Evolutionary conservation across 2,888 invertebrate genomes (phyloP).

Genomic region (Oxycera nigricornis): DNA sequence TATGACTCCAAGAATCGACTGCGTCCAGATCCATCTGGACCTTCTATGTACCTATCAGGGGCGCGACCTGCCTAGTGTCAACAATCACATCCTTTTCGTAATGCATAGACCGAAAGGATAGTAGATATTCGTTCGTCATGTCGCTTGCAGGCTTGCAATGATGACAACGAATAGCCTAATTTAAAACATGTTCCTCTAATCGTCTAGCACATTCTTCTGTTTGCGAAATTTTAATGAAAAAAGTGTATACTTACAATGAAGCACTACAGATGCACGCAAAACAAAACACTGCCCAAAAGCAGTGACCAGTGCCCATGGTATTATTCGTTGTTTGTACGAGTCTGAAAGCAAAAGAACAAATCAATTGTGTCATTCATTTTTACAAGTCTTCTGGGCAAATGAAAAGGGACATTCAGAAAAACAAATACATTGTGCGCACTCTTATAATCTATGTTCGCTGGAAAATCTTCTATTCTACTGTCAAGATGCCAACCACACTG

Average conservation of each 20-base stretch:
- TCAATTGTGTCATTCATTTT: background rate
- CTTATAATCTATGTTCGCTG: background rate
- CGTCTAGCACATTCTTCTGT: no score
- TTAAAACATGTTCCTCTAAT: background rate
- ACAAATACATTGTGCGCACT: background rate
- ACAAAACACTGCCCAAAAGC: constrained; percentile 62
- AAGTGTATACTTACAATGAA: constrained; percentile 60
- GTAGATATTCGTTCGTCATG: no score
- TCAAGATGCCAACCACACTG: background rate
- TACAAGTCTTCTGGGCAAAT: background rate
- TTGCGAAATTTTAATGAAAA: no score
- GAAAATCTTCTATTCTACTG: background rate
- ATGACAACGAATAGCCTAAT: no score
- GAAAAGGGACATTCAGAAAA: background rate
- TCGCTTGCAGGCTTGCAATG: no score
- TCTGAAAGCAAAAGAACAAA: constrained; percentile 39
- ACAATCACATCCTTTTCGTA: no score
- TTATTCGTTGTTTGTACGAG: constrained; percentile 43
- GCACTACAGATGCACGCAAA: constrained; percentile 63
- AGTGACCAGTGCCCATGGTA: constrained; percentile 62
- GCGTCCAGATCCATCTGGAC: no score
- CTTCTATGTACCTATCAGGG: no score
- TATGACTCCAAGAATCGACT: no score
- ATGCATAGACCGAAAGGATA: no score
- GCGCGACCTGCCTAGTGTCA: no score